Base-by-base conservation (phyloP, 2,113 vertebrate genomes). In the Sterna hirundo region DNA sequence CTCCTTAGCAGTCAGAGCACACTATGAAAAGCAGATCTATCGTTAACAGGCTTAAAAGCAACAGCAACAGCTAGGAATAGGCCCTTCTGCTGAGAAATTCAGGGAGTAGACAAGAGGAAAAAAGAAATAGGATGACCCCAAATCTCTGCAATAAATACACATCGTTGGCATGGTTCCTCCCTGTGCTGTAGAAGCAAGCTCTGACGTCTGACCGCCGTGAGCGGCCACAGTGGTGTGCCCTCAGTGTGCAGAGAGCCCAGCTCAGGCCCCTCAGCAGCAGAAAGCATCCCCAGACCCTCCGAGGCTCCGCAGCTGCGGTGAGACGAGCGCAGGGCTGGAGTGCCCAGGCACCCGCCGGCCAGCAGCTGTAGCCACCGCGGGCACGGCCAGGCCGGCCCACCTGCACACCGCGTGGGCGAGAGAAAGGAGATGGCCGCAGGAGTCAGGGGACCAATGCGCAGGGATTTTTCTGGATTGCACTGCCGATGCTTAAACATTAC, bases 351-450 rank as follows among this genome's bases (percentile, higher is more conserved):
- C 47, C 55, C 13, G 3, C 11, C 46, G 18, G 30, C 25, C 16
- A 32, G 16, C 32, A 11, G 23, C 9, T 10, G 22, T 15, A 10
- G 3, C n/a, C 23, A 18, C 64, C 38, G 2, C 0, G 8, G 44
- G 79, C 58, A 26, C 13, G 23, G 44, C 55, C 85, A 9, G 29
- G 55, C 79, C 49, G 26, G 40, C n/a, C 5, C 3, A 52, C 17
- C 6, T 6, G n/a, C 13, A 6, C 1, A 0, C 7, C 13, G 22
- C 8, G 16, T 23, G 34, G 34, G 20, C 1, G 6, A 22, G 38
- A 58, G 25, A 55, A 51, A 40, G 0, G 10, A 58, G 38, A 32
- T 34, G 7, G 19, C 30, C 17, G 20, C 19, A 19, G 11, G 29
- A 69, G 13, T 10, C 11, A 19, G 25, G 29, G 3, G 13, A 26